Conservation (phyloP, 2,888 invertebrate genomes). For the Platerodrilus igneus region DNA sequence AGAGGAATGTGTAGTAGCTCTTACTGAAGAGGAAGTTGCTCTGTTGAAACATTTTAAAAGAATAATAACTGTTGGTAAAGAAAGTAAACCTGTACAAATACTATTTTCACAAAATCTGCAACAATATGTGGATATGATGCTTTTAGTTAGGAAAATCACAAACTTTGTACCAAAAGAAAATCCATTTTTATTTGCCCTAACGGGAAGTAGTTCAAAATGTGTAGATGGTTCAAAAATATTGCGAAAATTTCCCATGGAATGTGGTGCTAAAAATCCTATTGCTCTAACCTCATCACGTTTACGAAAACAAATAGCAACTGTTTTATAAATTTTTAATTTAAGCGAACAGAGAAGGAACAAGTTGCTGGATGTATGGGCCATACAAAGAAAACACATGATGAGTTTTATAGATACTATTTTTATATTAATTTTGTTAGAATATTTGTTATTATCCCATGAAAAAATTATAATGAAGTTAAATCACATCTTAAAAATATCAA, state of each 20-base stretch:
- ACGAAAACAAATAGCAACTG: conserved; percentile 31
- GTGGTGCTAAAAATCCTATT: conserved; percentile 25
- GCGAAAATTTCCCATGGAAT: conserved; percentile 25
- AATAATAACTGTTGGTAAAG: conserved; percentile 14
- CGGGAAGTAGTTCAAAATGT: conserved; percentile 26
- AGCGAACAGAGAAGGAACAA: conserved; percentile 21
- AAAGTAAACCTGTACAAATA: conserved; percentile 11
- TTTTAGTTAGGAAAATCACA: no score
- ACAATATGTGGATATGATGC: conserved; percentile 4
- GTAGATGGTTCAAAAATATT: conserved; percentile 25
- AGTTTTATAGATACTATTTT: conserved; percentile 23
- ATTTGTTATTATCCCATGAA: no score
- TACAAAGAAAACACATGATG: conserved; percentile 25
- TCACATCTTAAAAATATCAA: no score
- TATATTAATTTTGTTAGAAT: no score
- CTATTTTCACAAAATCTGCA: conserved; percentile 10
- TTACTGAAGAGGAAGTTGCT: conserved; percentile 26
- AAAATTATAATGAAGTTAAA: no score
- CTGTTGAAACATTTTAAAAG: conserved; percentile 22
- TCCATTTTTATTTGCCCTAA: conserved; percentile 28
- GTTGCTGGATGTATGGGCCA: conserved; percentile 25
- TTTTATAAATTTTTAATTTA: conserved; percentile 25
- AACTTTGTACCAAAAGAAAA: conserved; percentile 25
- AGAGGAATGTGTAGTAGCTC: conserved; percentile 25
- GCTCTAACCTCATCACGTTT: conserved; percentile 26